Evolutionary conservation across 2,888 invertebrate genomes (phyloP).

Genomic region (Conops quadrifasciatus): DNA sequence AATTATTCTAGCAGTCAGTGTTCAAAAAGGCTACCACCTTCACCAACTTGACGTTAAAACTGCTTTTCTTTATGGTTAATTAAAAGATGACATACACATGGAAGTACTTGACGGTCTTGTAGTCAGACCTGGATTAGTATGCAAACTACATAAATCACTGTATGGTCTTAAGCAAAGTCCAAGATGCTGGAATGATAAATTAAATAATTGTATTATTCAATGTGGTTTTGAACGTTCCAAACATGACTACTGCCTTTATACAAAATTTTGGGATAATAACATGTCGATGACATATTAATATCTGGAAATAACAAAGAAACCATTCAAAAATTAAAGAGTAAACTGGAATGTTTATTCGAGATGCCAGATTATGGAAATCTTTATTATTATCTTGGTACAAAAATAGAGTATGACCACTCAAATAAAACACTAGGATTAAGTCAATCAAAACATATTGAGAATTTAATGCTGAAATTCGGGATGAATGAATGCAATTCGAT

Average conservation of each 20-base stretch:
- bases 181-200: conserved; percentile 29
- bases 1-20: conserved; percentile 33
- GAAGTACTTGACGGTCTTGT: too few relatives aligned
- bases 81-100: conserved; percentile 20
- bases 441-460: conserved; percentile 24
- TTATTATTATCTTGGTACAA: conserved; percentile 26
- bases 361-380: conserved; percentile 29
- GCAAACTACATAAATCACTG: conserved; percentile 20
- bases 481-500: conserved; percentile 29
- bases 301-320: neutral
- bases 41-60: conserved; percentile 30
- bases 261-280: conserved; percentile 12
- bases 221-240: conserved; percentile 27
- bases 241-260: conserved; percentile 34
- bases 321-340: too few relatives aligned
- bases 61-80: conserved; percentile 29
- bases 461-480: conserved; percentile 23
- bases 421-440: conserved; percentile 13
- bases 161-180: conserved; percentile 32
- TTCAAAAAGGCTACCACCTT: conserved; percentile 16
- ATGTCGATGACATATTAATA: neutral
- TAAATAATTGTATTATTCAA: conserved; percentile 11
- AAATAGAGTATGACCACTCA: conserved; percentile 10
- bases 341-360: too few relatives aligned
- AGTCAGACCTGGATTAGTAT: conserved; percentile 17